Conservation (phyloP, 2,888 invertebrate species). For the Ischnura elegans region DNA sequence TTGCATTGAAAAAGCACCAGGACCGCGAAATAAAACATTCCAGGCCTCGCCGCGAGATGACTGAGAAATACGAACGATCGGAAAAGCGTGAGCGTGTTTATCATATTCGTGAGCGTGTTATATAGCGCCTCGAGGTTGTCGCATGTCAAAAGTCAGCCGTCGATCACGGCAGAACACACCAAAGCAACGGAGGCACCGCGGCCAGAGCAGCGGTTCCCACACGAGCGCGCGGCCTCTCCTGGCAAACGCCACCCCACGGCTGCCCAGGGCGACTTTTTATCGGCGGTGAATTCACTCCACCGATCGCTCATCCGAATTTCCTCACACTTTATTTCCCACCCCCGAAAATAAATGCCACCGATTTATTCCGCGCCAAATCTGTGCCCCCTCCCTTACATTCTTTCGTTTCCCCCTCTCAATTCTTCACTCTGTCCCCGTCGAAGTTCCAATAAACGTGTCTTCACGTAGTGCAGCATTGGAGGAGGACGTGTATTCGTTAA, state of each 20-base stretch:
- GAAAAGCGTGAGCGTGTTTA: conserved; percentile 24
- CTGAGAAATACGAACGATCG: neutral
- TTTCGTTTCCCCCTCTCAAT: neutral
- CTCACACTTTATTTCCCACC: neutral
- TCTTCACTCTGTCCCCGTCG: conserved; percentile 39
- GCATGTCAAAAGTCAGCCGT: conserved; percentile 27
- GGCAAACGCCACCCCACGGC: neutral
- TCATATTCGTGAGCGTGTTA: neutral
- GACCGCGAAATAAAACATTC: conserved; percentile 15
- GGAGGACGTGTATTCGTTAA: too few relatives aligned
- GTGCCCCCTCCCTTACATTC: neutral
- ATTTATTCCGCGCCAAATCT: neutral
- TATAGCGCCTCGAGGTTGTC: conserved; percentile 21
- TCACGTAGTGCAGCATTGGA: too few relatives aligned
- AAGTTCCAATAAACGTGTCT: too few relatives aligned
- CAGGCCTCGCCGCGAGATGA: neutral
- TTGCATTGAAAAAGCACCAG: neutral
- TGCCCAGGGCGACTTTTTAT: neutral
- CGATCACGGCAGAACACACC: neutral
- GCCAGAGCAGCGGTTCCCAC: neutral
- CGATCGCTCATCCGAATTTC: conserved; percentile 16
- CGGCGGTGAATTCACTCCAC: neutral
- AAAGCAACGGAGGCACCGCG: neutral
- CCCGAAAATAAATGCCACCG: neutral
- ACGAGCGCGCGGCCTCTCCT: neutral